Base-by-base conservation (phyloP, 2,888 invertebrate species). In the Scelioninae gen. 1 region DNA sequence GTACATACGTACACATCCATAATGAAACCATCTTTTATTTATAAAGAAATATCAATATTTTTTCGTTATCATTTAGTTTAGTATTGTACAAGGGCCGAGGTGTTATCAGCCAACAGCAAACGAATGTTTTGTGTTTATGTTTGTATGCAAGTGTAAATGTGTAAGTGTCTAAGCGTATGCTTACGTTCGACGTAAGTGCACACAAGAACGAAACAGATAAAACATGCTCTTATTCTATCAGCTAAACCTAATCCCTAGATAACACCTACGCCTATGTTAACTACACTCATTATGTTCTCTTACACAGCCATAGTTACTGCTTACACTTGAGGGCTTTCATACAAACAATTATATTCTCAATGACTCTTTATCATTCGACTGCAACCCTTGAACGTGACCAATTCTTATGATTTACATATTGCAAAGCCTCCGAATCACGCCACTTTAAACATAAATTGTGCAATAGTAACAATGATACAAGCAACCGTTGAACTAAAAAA, bases 281-380 rank as follows among this genome's bases (percentile, higher is more conserved):
- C 88, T 90, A 91, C 91, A 90, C 88, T 90, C 91, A 88, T 91
- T 91, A 91, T 91, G 88, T 91, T 91, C 89, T 89, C 91, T 90
- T 91, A 91, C 91, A 91, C 91, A 91, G 91, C 91, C 91, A 91
- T 91, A 89, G 90, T 91, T 90, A 88, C 88, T 88, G 90, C 89
- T 87, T 87, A 85, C 85, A 84, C 85, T 85, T 85, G 72, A 23
- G 66, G 65, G 80, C 80, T 82, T 76, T 55, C 74, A 82, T 63
- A 31, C 71, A 23, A 29, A 65, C 51, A 60, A 53, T 69, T 83
- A 56, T 56, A 69, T 63, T 68, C 29, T 71, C 60, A 47, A 58
- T 65, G 55, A 71, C 55, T 65, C 38, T 56, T 75, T 56, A 32
- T 49, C 62, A 53, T 11, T 60, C 69, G 38, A 49, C 58, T 49